These are phyloP conservation scores for Aphidius gifuensis DNA, from an alignment of 1,140 invertebrate genomes.

Conservation along the genomic window DNA sequence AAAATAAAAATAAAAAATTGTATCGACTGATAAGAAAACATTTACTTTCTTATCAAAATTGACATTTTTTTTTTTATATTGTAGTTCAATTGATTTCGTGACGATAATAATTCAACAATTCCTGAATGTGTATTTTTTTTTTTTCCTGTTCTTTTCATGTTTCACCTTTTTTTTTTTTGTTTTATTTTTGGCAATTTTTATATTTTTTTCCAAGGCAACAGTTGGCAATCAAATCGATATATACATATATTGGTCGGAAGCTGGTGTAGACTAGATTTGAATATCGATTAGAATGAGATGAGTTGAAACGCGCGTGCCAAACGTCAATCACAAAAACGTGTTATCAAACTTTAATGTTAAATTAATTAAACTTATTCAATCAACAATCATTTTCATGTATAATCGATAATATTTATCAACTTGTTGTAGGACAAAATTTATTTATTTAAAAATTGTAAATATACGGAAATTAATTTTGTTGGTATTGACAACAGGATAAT, in stretches of 20 bases:
- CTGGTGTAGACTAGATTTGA: conserved; percentile 9
- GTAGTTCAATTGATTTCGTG: conserved; percentile 16
- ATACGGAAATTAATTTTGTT: no score
- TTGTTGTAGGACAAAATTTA: no score
- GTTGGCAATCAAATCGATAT: conserved; percentile 15
- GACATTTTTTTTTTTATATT: no score
- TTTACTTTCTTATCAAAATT: no score
- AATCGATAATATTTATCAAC: no score
- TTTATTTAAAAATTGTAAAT: no score
- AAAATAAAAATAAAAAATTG: no score
- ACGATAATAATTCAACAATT: conserved; percentile 7
- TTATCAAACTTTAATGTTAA: not conserved
- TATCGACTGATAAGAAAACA: no score
- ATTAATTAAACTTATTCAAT: conserved; percentile 3
- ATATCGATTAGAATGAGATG: conserved; percentile 13
- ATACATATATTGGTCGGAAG: conserved; percentile 3
- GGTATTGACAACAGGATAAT: no score
- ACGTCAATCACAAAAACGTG: not conserved
- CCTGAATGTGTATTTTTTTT: not conserved
- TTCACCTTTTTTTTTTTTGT: not conserved
- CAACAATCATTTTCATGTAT: no score
- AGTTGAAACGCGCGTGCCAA: not conserved
- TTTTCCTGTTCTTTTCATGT: not conserved
- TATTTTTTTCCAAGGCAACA: conserved; percentile 4
- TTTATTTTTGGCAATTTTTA: not conserved